Percentiles rank a stretch among this genome's conserved stretches.
Conservation (phyloP, 2,888 invertebrate species). For the Erebia epiphron region DNA sequence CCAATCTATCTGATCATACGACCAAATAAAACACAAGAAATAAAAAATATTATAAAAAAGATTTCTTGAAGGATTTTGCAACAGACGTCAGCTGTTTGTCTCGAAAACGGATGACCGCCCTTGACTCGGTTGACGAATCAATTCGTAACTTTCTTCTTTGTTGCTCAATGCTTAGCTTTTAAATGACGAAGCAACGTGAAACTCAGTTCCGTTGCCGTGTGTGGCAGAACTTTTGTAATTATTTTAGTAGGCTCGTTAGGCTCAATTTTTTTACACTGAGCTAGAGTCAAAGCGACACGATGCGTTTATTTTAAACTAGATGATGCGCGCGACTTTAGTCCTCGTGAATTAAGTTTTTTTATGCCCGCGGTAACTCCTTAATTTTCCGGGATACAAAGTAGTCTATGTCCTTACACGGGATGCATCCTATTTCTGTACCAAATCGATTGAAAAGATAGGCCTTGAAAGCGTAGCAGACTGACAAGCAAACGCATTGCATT, state of each 20-base stretch:
- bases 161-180: slow-evolving; percentile 24
- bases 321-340: no score
- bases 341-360: no score
- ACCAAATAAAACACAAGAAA: not conserved
- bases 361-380: no score
- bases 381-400: no score
- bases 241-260: not conserved
- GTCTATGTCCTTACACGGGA: no score
- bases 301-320: no score
- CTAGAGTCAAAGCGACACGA: no score
- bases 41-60: not conserved
- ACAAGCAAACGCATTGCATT: no score
- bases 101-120: slow-evolving; percentile 19
- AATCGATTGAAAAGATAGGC: no score
- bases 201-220: not conserved
- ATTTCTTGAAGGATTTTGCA: slow-evolving; percentile 3
- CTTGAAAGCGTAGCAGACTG: no score
- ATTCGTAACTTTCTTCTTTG: slow-evolving; percentile 28
- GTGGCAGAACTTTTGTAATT: not conserved
- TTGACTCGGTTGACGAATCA: slow-evolving; percentile 30
- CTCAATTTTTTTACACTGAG: no score
- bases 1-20: not conserved
- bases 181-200: slow-evolving; percentile 13
- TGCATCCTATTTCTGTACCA: no score
- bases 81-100: slow-evolving; percentile 15